phyloP scores from a whole-genome alignment of 2,888 invertebrate species.

The Nipponacmea schrenckii region DNA sequence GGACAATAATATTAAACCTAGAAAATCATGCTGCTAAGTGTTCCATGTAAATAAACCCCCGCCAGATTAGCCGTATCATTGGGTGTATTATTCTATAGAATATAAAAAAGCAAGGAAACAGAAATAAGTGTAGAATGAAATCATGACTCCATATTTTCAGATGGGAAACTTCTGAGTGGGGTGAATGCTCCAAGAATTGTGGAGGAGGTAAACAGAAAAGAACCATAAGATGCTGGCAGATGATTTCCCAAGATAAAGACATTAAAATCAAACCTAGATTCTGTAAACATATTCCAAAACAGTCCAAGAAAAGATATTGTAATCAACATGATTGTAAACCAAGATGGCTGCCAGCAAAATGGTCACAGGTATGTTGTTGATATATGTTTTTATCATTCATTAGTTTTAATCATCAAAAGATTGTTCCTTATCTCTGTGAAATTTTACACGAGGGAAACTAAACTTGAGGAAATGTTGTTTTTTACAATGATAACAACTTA shows the following conservation, averaged over 20 bases:
- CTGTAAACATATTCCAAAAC: constrained; percentile 41
- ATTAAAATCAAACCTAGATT: constrained; percentile 34
- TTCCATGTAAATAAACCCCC: too few species aligned
- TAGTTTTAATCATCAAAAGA: not conserved
- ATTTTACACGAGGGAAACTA: too few species aligned
- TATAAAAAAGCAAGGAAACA: too few species aligned
- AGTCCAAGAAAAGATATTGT: constrained; percentile 47
- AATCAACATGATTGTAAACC: constrained; percentile 70
- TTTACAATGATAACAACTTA: too few species aligned
- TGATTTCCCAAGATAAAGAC: constrained; percentile 33
- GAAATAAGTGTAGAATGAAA: not conserved
- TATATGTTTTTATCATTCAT: not conserved
- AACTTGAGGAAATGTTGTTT: too few species aligned
- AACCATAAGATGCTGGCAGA: constrained; percentile 73
- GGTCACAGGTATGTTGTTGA: constrained; percentile 81
- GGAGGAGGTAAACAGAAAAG: constrained; percentile 74
- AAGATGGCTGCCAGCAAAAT: constrained; percentile 86
- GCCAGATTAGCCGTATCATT: too few species aligned
- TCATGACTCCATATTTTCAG: constrained; percentile 21
- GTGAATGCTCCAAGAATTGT: constrained; percentile 75
- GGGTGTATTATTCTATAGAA: too few species aligned
- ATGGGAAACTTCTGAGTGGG: constrained; percentile 46
- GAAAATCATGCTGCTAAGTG: too few species aligned
- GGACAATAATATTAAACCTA: too few species aligned
- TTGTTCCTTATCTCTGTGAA: not conserved